phyloP scores from a whole-genome alignment of 2,113 vertebrate genomes.

The Malurus elegans region DNA sequence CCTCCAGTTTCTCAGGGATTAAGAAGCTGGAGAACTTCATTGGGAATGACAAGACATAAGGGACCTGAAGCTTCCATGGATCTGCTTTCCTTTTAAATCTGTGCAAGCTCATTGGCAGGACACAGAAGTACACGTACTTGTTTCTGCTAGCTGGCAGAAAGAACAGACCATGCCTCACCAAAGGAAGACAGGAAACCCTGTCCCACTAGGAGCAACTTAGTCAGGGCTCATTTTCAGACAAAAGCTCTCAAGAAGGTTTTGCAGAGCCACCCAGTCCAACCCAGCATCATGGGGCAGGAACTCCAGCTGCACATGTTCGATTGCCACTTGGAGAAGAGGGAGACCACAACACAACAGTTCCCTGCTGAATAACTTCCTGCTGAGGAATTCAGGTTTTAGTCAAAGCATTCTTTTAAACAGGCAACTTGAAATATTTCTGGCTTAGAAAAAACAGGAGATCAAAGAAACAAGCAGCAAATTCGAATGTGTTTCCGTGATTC shows the following conservation, averaged over 20 bases:
- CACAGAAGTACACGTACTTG: rapidly evolving
- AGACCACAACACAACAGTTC: neutral
- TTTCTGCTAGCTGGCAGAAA: neutral
- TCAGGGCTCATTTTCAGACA: neutral
- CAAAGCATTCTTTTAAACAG: neutral
- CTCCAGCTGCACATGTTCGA: neutral
- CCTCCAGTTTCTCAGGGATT: neutral
- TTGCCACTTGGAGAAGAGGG: neutral
- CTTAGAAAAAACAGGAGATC: constrained; percentile 22
- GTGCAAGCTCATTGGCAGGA: neutral
- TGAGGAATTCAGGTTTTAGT: constrained; percentile 12
- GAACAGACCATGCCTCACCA: neutral
- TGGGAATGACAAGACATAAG: neutral
- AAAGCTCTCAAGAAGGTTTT: neutral
- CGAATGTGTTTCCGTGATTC: neutral
- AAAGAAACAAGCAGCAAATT: constrained; percentile 27
- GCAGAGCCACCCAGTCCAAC: neutral
- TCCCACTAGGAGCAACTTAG: neutral
- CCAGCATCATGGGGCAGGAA: neutral
- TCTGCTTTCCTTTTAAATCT: neutral
- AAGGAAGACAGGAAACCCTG: neutral
- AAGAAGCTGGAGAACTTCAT: neutral
- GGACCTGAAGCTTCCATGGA: neutral
- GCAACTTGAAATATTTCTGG: constrained; percentile 13
- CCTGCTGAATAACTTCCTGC: neutral